Evolutionary conservation across 2,113 vertebrate genomes (phyloP), one percentile per base, ranked within the genome.

Genomic region (Hypanus sabinus): DNA sequence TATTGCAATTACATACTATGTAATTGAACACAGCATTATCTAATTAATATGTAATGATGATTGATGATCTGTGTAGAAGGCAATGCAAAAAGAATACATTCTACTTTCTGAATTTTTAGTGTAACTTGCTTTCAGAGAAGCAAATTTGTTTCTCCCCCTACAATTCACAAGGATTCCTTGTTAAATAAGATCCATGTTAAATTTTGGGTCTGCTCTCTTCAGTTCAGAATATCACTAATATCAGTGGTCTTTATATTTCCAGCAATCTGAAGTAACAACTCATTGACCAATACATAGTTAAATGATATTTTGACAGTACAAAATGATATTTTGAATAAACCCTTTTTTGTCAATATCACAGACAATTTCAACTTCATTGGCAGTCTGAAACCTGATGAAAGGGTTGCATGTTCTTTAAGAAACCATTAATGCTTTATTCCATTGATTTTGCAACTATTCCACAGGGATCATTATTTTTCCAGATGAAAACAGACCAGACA

Each of bases 21-120:
- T 85, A 57, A 27, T 27, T 85, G 81, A 12, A 85, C 24, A 30
- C 38, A 85, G 22, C 12, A 60, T 22, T 11, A 57, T 4, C 81
- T 85, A 85, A 57, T 85, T 85, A 85, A 85, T 30, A 16, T 85
- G 81, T 27, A 85, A 85, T 85, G 81, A 85, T 27, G 81, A 85
- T 85, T 85, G 81, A 2, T 9, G 22, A 22, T 30, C 55, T 57
- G 24, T 85, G 46, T 11, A 57, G 20, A 85, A 7, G 27, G 81
- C 10, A 85, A 10, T 85, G 81, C 10, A 85, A 60, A 20, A 85
- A 46, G 46, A 57, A 85, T 85, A 27, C 10, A 57, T 22, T 14
- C 46, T 85, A 85, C 20, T 85, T 60, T 60, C 9, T 85, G 22
- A 30, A 85, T 12, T 24, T 57, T 85, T 55, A 8, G 38, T 55